Percentiles rank a stretch among this genome's conserved stretches.
phyloP scores from a whole-genome alignment of 2,797 vertebrate genomes.

The Adelosebastes latens region DNA sequence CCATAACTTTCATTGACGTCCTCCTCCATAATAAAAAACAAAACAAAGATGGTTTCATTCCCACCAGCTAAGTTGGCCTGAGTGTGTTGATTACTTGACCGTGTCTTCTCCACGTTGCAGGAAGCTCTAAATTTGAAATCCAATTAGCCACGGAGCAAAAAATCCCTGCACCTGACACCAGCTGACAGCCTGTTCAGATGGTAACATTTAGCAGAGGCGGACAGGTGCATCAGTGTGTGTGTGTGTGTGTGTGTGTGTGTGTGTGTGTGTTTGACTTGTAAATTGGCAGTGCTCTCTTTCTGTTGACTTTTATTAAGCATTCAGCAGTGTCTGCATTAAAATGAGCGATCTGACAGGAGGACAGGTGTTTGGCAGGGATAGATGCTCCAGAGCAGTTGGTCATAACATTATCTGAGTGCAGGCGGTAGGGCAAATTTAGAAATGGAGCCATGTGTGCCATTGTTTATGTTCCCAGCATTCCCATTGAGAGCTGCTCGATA shows the following conservation, averaged over 20 bases:
- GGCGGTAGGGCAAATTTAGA: not conserved
- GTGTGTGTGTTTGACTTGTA: slow-evolving; percentile 20
- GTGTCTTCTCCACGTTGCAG: slow-evolving; percentile 3
- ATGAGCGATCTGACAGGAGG: slow-evolving; percentile 37
- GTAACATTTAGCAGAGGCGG: slow-evolving; percentile 56
- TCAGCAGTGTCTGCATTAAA: slow-evolving; percentile 15
- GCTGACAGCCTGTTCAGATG: slow-evolving; percentile 50
- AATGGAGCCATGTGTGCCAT: not conserved
- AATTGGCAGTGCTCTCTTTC: slow-evolving; percentile 39
- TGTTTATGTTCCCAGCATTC: slow-evolving; percentile 10
- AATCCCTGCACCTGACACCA: slow-evolving; percentile 48
- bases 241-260: not conserved
- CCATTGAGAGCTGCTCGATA: not conserved
- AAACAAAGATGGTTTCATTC: slow-evolving; percentile 41
- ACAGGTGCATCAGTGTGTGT: slow-evolving; percentile 28
- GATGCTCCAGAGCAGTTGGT: not conserved
- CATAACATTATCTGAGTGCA: slow-evolving; percentile 18
- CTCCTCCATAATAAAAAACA: slow-evolving; percentile 1
- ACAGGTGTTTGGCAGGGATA: slow-evolving; percentile 27
- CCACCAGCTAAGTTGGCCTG: not conserved
- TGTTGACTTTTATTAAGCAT: slow-evolving; percentile 40
- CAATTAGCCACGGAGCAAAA: slow-evolving; percentile 58
- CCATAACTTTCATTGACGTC: not conserved
- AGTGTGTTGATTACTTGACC: slow-evolving; percentile 35
- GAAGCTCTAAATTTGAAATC: slow-evolving; percentile 57